A percentile compares a stretch with the other conserved stretches of the same genome.
Evolutionary conservation across 2,888 invertebrate species (phyloP).

Genomic region (Coleophora flavipennella): DNA sequence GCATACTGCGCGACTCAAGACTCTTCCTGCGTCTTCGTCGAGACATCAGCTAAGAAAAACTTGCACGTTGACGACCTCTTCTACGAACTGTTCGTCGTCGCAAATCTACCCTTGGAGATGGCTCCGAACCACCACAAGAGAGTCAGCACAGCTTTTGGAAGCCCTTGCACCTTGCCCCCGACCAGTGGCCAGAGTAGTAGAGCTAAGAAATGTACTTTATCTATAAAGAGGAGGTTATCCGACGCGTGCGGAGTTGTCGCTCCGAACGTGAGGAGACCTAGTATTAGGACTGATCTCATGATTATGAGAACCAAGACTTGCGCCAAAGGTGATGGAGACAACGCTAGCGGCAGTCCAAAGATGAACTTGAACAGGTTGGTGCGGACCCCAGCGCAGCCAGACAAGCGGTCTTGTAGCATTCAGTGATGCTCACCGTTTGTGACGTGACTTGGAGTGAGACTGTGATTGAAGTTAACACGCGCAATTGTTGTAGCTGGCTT

Average conservation of each 20-base stretch:
- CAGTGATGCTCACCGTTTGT: constrained; percentile 50
- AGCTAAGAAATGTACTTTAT: constrained; percentile 82
- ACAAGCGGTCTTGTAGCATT: constrained; percentile 59
- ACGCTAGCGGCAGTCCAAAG: constrained; percentile 68
- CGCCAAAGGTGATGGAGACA: constrained; percentile 78
- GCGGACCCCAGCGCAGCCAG: constrained; percentile 52
- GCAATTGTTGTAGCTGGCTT: no score
- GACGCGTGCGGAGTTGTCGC: constrained; percentile 92
- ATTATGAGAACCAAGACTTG: constrained; percentile 89
- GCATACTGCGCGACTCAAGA: constrained; percentile 85
- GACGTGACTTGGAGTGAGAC: constrained; percentile 1
- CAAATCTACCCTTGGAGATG: constrained; percentile 90
- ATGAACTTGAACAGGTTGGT: constrained; percentile 64
- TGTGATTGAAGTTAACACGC: constrained; percentile 2
- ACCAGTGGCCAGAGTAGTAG: constrained; percentile 77
- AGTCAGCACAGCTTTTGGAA: constrained; percentile 82
- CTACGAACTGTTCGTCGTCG: constrained; percentile 86
- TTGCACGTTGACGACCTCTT: constrained; percentile 87
- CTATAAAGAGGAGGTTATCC: constrained; percentile 85
- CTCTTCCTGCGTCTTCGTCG: constrained; percentile 83
- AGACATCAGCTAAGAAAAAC: constrained; percentile 88
- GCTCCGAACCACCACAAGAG: constrained; percentile 89
- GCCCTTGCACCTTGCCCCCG: constrained; percentile 82
- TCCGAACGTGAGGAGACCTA: constrained; percentile 89
- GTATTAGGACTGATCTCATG: constrained; percentile 90